Evolutionary conservation across 2,888 invertebrate genomes (phyloP).

Genomic region (Taphrorychus bicolor): DNA sequence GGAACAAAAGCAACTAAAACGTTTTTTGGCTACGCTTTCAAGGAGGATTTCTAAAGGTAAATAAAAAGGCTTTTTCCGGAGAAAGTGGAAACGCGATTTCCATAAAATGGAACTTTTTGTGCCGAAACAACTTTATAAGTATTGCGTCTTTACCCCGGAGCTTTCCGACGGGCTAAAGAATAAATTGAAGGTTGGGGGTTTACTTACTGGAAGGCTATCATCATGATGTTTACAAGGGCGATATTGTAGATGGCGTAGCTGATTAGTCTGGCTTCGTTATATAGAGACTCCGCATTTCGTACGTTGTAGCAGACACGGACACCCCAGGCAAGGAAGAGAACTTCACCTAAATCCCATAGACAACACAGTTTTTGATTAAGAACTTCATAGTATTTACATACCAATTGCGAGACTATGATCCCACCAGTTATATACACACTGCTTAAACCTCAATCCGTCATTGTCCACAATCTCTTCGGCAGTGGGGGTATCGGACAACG

Average conservation of each 20-base stretch:
- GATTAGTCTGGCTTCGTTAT: slow-evolving; percentile 91
- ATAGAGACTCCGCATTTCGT: slow-evolving; percentile 88
- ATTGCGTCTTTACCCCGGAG: neutral
- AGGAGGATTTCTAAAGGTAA: neutral
- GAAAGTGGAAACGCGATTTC: neutral
- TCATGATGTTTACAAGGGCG: slow-evolving; percentile 88
- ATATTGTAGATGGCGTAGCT: slow-evolving; percentile 96
- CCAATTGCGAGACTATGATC: slow-evolving; percentile 92
- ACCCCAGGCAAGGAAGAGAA: slow-evolving; percentile 83
- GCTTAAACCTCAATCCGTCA: slow-evolving; percentile 81
- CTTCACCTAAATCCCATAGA: slow-evolving; percentile 66
- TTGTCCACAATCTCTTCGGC: slow-evolving; percentile 82
- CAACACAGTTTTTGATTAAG: no score
- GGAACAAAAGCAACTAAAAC: neutral
- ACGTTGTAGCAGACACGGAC: slow-evolving; percentile 86
- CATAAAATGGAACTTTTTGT: neutral
- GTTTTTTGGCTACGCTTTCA: neutral
- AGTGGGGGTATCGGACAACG: slow-evolving; percentile 83
- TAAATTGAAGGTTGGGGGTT: neutral
- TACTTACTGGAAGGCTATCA: slow-evolving; percentile 94
- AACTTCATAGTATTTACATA: no score
- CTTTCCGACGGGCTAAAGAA: neutral
- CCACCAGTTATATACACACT: slow-evolving; percentile 94
- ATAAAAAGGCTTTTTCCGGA: neutral
- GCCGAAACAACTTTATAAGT: neutral